Evolutionary conservation across 2,797 vertebrate species (phyloP), one percentile per base, ranked within the genome.

Genomic region (Urophycis tenuis): DNA sequence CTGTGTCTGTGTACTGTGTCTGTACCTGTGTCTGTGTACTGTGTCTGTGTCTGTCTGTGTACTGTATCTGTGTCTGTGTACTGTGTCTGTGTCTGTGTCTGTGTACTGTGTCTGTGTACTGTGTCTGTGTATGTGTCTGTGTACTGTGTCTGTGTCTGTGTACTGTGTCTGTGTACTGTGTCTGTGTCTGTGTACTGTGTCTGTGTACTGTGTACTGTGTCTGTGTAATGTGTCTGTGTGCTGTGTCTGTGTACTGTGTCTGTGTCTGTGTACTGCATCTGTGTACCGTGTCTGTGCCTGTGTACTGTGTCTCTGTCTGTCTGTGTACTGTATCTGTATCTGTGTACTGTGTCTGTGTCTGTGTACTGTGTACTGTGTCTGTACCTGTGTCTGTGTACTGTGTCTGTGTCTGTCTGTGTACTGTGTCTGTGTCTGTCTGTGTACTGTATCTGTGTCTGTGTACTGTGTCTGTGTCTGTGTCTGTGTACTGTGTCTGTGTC

Each of bases 281-380:
- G 67, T 78, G 67, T 49, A 45, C 29, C 11, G n/a, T n/a, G n/a
- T 69, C 49, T 33, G 69, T 92, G 98, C 97, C 91, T 97, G 97
- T 76, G 75, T n/a, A n/a, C n/a, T n/a, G n/a, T n/a, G n/a, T n/a
- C n/a, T n/a, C n/a, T n/a, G n/a, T n/a, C n/a, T 76, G 75, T 75
- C 75, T 77, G 67, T 78, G 67, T 49, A 45, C 29, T 17, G n/a
- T n/a, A n/a, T 69, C 49, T 33, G 69, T 92, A 98, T 97, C 91
- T 97, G 97, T 41, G 99, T 96, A 87, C 97, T 98, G 82, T 95
- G 95, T 0, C 97, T 99, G 86, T 99, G 98, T 77, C 97, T 93
- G 87, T 99, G 98, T 76, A 74, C 75, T 77, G 67, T 78, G 67
- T 49, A 45, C 29, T 17, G n/a, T n/a, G n/a, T 69, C 49, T 33